Evolutionary conservation across 2,797 vertebrate species (phyloP).

Genomic region (Pristis pectinata): DNA sequence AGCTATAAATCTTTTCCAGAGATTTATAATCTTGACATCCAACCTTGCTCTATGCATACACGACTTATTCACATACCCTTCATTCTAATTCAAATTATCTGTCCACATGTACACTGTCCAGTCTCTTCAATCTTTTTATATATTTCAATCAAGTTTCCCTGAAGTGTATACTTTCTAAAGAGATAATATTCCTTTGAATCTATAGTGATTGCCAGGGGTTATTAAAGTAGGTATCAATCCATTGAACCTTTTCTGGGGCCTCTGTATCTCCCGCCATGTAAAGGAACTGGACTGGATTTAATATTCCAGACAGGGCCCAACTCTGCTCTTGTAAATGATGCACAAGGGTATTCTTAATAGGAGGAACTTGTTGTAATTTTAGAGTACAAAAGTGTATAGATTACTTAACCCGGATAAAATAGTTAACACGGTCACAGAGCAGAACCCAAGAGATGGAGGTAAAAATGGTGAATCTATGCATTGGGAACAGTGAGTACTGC

Average conservation of each 20-base stretch:
- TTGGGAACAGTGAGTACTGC: too few species aligned
- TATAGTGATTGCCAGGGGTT: background rate
- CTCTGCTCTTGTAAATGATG: background rate
- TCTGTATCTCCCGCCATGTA: background rate
- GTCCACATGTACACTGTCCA: background rate
- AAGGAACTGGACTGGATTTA: background rate
- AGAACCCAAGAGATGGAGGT: background rate
- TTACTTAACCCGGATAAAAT: background rate
- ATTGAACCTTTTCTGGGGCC: background rate
- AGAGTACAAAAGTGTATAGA: background rate
- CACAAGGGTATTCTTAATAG: background rate
- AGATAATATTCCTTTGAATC: background rate
- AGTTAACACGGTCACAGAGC: background rate
- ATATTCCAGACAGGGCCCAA: background rate
- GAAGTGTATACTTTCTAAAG: background rate
- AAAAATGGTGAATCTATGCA: too few species aligned
- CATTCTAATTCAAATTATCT: background rate
- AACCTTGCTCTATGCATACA: background rate
- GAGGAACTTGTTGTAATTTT: background rate
- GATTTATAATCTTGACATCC: background rate
- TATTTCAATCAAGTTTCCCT: background rate
- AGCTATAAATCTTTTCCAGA: background rate
- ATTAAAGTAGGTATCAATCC: background rate
- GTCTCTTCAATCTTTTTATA: background rate
- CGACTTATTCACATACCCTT: background rate